A percentile compares a stretch with the other conserved stretches of the same genome.
These are phyloP conservation scores for Myotis vivesi DNA, from an alignment of 2,797 vertebrate species.

Conservation along the genomic window DNA sequence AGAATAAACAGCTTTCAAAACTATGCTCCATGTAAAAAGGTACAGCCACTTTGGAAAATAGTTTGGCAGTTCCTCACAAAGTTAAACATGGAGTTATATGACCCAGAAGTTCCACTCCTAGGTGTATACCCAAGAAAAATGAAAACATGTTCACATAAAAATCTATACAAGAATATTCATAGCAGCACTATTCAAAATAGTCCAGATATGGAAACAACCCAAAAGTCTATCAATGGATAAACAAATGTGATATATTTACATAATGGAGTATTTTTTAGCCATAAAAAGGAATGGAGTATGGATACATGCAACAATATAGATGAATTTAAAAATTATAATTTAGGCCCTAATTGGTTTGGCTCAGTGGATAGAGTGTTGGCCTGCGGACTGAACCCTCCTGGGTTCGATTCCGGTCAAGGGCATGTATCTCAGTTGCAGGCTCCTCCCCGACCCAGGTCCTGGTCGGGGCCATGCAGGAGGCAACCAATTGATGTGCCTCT, in stretches of 20 bases:
- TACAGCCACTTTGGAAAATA: not conserved
- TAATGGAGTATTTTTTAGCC: not conserved
- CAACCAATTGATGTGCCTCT: not conserved
- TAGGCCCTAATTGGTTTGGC: not conserved
- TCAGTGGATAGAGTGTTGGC: not conserved
- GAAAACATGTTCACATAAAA: not conserved
- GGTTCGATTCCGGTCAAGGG: not conserved
- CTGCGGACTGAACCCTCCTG: not conserved
- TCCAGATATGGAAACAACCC: not conserved
- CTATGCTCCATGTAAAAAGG: not conserved
- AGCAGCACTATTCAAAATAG: not conserved
- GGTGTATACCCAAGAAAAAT: not conserved
- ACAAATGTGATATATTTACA: not conserved
- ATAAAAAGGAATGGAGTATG: not conserved
- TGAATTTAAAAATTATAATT: too few species aligned
- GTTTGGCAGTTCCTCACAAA: not conserved
- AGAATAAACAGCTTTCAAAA: constrained; percentile 31
- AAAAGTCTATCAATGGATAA: not conserved
- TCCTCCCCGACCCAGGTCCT: too few species aligned
- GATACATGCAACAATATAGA: too few species aligned
- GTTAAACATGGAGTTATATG: not conserved
- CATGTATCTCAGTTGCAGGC: not conserved
- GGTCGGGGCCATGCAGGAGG: not conserved
- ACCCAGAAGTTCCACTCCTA: not conserved
- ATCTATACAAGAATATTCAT: not conserved